Evolutionary conservation across 2,797 vertebrate species (phyloP).

Genomic region (Sebastes wilsoni): DNA sequence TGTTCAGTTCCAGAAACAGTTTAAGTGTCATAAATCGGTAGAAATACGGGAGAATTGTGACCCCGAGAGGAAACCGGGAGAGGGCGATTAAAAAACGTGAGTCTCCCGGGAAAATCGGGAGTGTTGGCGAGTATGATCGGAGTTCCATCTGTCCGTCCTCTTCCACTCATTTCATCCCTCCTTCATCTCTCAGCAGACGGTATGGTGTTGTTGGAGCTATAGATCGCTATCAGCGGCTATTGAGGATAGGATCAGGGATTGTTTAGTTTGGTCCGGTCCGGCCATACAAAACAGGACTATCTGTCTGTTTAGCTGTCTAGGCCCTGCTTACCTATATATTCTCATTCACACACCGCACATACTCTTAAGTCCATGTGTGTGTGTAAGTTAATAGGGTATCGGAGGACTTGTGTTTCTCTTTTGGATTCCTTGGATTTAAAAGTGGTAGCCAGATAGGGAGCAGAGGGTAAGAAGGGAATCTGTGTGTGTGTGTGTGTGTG

Average conservation of each 20-base stretch:
- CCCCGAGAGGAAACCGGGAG: no score
- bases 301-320: slow-evolving; percentile 76
- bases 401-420: slow-evolving; percentile 56
- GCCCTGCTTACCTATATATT: slow-evolving; percentile 73
- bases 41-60: no score
- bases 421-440: slow-evolving; percentile 69
- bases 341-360: slow-evolving; percentile 50
- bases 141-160: slow-evolving; percentile 56
- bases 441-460: slow-evolving; percentile 39
- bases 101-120: no score
- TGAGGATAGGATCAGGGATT: slow-evolving; percentile 84
- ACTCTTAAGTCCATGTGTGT: slow-evolving; percentile 23
- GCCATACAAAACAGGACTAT: slow-evolving; percentile 69
- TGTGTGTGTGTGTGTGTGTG: slow-evolving; percentile 25
- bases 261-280: slow-evolving; percentile 63
- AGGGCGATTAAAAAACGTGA: no score
- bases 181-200: slow-evolving; percentile 71
- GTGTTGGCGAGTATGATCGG: slow-evolving; percentile 32
- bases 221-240: slow-evolving; percentile 80
- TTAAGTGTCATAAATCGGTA: no score
- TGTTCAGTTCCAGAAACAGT: no score
- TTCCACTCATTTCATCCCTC: slow-evolving; percentile 35
- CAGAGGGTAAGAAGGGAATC: slow-evolving; percentile 33
- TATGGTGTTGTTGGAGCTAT: slow-evolving; percentile 77
- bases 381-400: slow-evolving; percentile 52